phyloP scores from a whole-genome alignment of 2,888 invertebrate genomes.

The Graphium colonna region DNA sequence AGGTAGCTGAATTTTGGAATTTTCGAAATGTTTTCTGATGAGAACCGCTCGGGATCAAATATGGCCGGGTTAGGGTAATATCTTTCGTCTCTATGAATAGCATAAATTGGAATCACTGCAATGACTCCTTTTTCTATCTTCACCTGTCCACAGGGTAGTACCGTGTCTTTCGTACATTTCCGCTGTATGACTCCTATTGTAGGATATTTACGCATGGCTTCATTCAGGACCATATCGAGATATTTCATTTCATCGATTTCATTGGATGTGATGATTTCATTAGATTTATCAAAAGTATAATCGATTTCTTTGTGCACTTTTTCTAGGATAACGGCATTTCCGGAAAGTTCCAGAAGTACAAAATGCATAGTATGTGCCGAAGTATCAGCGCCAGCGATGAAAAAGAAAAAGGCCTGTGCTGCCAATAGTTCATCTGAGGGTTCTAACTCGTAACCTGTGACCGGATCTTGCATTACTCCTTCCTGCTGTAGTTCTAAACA shows the following conservation, averaged over 20 bases:
- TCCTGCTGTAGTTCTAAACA: slow-evolving; percentile 33
- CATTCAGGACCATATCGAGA: slow-evolving; percentile 51
- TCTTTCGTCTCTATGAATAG: slow-evolving; percentile 45
- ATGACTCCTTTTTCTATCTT: slow-evolving; percentile 35
- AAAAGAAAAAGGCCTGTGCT: slow-evolving; percentile 69
- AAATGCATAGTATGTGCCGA: slow-evolving; percentile 52
- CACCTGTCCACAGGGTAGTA: slow-evolving; percentile 45
- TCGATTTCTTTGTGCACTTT: slow-evolving; percentile 46
- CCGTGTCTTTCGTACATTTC: slow-evolving; percentile 43
- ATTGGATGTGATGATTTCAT: slow-evolving; percentile 47
- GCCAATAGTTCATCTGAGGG: slow-evolving; percentile 46
- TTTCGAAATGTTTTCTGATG: slow-evolving; percentile 31
- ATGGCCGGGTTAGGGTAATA: slow-evolving; percentile 41
- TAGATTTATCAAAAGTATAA: slow-evolving; percentile 36
- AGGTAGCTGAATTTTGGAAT: slow-evolving; percentile 55
- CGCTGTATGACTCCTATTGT: slow-evolving; percentile 52
- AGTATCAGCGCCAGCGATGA: slow-evolving; percentile 62
- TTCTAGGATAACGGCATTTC: slow-evolving; percentile 47
- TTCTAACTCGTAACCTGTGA: slow-evolving; percentile 30
- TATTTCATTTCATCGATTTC: slow-evolving; percentile 49
- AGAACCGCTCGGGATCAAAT: slow-evolving; percentile 41
- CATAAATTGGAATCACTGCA: slow-evolving; percentile 32
- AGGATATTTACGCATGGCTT: slow-evolving; percentile 65
- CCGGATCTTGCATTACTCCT: slow-evolving; percentile 27
- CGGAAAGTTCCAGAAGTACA: slow-evolving; percentile 47